A percentile compares a stretch with the other conserved stretches of the same genome.
phyloP scores from a whole-genome alignment of 2,113 vertebrate species.

The Otolemur garnettii region DNA sequence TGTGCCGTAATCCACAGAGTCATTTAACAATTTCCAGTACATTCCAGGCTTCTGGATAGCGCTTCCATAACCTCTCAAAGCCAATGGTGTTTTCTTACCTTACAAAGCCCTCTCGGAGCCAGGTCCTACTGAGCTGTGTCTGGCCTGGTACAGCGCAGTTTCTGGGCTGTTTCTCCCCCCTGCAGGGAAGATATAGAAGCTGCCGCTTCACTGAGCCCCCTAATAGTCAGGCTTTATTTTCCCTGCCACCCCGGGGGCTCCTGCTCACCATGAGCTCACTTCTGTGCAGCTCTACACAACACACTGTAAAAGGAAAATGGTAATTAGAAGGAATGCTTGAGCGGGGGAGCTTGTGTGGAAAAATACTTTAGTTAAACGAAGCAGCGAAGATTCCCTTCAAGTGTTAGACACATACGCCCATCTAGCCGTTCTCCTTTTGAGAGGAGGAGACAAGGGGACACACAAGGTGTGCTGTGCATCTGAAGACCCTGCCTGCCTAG shows the following conservation, averaged over 20 bases:
- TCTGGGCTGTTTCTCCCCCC: constrained; percentile 85
- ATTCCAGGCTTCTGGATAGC: neutral
- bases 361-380: constrained; percentile 89
- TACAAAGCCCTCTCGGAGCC: constrained; percentile 63
- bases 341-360: constrained; percentile 87
- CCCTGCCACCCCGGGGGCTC: constrained; percentile 75
- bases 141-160: constrained; percentile 74
- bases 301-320: constrained; percentile 88
- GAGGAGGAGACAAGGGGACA: neutral
- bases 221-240: constrained; percentile 89
- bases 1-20: neutral
- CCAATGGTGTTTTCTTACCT: constrained; percentile 66
- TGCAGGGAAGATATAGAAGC: constrained; percentile 83
- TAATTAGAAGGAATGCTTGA: constrained; percentile 88
- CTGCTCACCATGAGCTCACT: constrained; percentile 82
- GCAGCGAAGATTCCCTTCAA: constrained; percentile 85
- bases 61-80: neutral
- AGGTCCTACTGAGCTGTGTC: constrained; percentile 63
- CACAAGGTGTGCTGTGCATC: neutral
- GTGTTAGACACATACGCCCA: constrained; percentile 81
- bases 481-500: neutral
- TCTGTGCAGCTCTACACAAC: constrained; percentile 85
- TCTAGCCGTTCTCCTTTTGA: neutral
- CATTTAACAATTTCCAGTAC: neutral
- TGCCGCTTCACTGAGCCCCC: constrained; percentile 86